Evolutionary conservation across 2,888 invertebrate species (phyloP).

Genomic region (Melinopterus prodromus): DNA sequence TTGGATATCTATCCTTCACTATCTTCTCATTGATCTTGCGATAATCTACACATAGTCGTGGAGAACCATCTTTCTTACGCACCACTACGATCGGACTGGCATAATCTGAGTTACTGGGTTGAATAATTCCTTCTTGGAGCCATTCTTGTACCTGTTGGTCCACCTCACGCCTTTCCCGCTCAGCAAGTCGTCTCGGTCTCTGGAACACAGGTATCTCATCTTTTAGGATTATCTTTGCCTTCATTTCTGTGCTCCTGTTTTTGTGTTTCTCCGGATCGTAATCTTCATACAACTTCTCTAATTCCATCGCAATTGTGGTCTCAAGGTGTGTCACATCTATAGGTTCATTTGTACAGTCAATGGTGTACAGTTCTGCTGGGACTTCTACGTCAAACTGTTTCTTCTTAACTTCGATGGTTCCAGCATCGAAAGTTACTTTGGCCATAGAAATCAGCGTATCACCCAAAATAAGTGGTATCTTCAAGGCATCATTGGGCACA

Average conservation of each 20-base stretch:
- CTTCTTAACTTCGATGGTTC: neutral
- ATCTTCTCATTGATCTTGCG: slow-evolving; percentile 41
- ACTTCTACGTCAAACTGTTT: neutral
- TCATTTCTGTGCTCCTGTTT: neutral
- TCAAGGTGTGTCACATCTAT: too few relatives aligned
- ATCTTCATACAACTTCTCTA: neutral
- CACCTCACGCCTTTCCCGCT: too few relatives aligned
- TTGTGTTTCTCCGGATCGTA: slow-evolving; percentile 6
- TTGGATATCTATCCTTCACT: slow-evolving; percentile 42
- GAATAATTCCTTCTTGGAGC: slow-evolving; percentile 41
- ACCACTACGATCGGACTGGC: slow-evolving; percentile 43
- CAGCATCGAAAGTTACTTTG: neutral
- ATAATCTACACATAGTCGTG: slow-evolving; percentile 44
- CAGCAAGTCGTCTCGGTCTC: neutral
- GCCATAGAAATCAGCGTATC: neutral
- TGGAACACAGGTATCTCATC: slow-evolving; percentile 11
- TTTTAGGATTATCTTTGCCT: neutral
- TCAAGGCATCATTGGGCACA: too few relatives aligned
- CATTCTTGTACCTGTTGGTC: too few relatives aligned
- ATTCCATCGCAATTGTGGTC: too few relatives aligned
- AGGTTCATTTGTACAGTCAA: too few relatives aligned
- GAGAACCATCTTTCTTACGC: slow-evolving; percentile 43
- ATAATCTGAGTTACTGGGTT: slow-evolving; percentile 44
- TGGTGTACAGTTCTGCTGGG: too few relatives aligned
- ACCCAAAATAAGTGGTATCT: neutral